phyloP scores from a whole-genome alignment of 2,888 invertebrate species.

The Fragum whitleyi region DNA sequence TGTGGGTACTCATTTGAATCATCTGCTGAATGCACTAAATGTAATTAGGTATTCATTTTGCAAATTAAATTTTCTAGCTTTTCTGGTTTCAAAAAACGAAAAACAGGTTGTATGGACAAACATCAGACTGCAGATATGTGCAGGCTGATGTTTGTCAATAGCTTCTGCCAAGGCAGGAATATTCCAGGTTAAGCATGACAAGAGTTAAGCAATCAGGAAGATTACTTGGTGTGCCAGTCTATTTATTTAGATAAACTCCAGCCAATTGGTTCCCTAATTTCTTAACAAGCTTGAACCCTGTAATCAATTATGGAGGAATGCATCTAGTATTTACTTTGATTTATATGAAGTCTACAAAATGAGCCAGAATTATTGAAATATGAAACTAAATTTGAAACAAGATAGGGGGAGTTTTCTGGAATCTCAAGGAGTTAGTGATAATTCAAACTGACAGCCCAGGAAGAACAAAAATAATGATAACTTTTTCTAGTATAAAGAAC shows the following conservation, averaged over 20 bases:
- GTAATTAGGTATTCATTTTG: too few relatives aligned
- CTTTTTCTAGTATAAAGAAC: not conserved
- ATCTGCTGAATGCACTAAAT: too few relatives aligned
- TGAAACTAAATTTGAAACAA: not conserved
- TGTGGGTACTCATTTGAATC: too few relatives aligned
- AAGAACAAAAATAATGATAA: conserved; percentile 21
- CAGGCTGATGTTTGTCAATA: too few relatives aligned
- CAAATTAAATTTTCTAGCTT: too few relatives aligned
- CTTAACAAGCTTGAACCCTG: conserved; percentile 14
- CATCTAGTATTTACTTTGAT: conserved; percentile 28
- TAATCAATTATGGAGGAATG: conserved; percentile 25
- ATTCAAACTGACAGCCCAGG: conserved; percentile 23
- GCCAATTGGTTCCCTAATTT: conserved; percentile 13
- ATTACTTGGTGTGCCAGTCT: conserved; percentile 6
- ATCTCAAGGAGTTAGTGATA: conserved; percentile 20
- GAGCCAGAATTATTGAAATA: conserved; percentile 23
- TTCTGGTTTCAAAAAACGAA: too few relatives aligned
- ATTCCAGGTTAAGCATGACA: not conserved
- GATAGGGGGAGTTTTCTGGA: conserved; percentile 1
- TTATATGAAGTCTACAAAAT: conserved; percentile 23
- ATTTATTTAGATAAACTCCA: conserved; percentile 22
- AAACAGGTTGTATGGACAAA: too few relatives aligned
- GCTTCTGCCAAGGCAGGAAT: too few relatives aligned
- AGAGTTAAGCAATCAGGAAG: conserved; percentile 12
- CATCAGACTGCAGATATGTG: too few relatives aligned